A percentile compares a stretch with the other conserved stretches of the same genome.
These are phyloP conservation scores for Pteromalus puparum DNA, from an alignment of 1,140 invertebrate genomes.

Conservation along the genomic window DNA sequence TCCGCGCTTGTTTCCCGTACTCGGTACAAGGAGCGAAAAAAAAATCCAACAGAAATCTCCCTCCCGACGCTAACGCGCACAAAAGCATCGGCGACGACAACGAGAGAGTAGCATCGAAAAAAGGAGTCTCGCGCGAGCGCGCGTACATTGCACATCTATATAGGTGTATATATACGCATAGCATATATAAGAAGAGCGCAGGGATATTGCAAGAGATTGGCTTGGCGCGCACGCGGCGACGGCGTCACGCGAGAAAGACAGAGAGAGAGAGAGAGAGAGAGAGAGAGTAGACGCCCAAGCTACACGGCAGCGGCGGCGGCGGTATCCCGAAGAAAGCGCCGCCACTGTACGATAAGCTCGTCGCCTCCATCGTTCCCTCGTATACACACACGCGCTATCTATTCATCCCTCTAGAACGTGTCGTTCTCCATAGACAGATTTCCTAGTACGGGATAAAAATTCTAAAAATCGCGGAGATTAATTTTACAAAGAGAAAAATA, in stretches of 20 bases:
- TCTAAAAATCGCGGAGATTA: neutral
- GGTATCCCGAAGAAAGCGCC: constrained; percentile 15
- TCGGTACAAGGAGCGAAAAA: neutral
- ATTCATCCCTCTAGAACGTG: too few relatives aligned
- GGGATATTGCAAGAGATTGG: constrained; percentile 37
- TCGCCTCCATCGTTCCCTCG: constrained; percentile 14
- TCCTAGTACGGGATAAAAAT: neutral
- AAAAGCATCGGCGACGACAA: too few relatives aligned
- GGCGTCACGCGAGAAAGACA: neutral
- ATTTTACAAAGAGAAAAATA: neutral
- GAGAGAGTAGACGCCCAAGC: constrained; percentile 1
- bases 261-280: neutral
- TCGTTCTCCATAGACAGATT: too few relatives aligned
- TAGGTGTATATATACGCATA: neutral
- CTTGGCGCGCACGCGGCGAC: constrained; percentile 35
- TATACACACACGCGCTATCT: neutral
- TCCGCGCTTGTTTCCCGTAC: too few relatives aligned
- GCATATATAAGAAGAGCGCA: neutral
- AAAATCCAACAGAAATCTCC: neutral
- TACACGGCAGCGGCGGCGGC: neutral
- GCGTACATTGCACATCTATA: neutral
- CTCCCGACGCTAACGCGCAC: too few relatives aligned
- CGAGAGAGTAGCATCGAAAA: neutral
- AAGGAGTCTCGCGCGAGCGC: neutral
- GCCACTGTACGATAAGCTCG: constrained; percentile 17